Evolutionary conservation across 2,888 invertebrate species (phyloP), one percentile per base, ranked within the genome.

Genomic region (Uloborus plumipes): DNA sequence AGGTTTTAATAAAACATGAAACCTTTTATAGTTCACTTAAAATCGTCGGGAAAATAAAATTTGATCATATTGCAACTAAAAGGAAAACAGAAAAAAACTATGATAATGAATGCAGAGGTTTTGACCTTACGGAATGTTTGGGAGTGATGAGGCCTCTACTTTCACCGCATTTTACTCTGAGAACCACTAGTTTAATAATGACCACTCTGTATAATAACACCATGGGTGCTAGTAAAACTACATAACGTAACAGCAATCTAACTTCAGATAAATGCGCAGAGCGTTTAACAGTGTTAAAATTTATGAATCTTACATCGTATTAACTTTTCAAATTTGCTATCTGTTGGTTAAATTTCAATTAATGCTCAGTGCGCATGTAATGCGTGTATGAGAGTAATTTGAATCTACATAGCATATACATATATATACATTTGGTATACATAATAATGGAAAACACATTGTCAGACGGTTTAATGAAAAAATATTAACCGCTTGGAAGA

Each of bases 271-370:
- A 80, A 62, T 64, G 50, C 62, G 61, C 16, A 61, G 59, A 79
- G 74, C 62, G n/a, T 67, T 73, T 75, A 81, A 81, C 80, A 81
- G 53, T 74, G 50, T 75, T 81, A 81, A 73, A 81, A 70, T 81
- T 65, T 74, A 39, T 80, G 73, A 80, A 80, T 69, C 67, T 39
- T 79, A 71, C 73, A 67, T 61, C 51, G 16, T 64, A 55, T 74
- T 66, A 70, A 73, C 67, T 73, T 39, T 49, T 49, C 22, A n/a
- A 53, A 20, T 53, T 62, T 50, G 18, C 20, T 39, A 39, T 26
- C 72, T 26, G 22, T 50, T 64, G 22, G 67, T 39, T 47, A 39
- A 47, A 61, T 47, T 18, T 51, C 66, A 7, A 31, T 49, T 39
- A 64, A 22, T 61, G 70, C 64, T 61, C 61, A 69, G 69, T 80